A percentile compares a stretch with the other conserved stretches of the same genome.
Conservation (phyloP, 2,888 invertebrate genomes). For the Gandaritis pyraliata region DNA sequence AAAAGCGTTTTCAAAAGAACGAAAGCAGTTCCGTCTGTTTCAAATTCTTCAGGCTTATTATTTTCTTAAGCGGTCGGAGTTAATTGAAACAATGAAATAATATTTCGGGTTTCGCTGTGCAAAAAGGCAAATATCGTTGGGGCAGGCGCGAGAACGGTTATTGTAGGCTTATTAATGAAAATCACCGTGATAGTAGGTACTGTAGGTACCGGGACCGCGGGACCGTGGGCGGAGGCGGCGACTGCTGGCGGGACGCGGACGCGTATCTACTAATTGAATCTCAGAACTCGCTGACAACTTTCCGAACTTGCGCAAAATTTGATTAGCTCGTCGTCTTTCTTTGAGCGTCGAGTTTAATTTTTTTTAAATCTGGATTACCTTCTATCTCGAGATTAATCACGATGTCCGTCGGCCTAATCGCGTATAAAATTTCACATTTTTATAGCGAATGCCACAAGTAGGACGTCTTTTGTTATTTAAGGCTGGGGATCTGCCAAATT, state of each 20-base stretch:
- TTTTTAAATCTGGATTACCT: conserved; percentile 56
- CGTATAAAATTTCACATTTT: conserved; percentile 44
- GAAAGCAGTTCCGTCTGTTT: conserved; percentile 28
- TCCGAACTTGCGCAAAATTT: conserved; percentile 72
- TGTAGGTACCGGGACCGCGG: conserved; percentile 11
- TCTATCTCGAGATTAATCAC: conserved; percentile 52
- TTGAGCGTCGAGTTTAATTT: conserved; percentile 64
- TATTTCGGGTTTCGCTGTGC: conserved; percentile 37
- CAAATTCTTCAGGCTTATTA: conserved; percentile 37
- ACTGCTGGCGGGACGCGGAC: conserved; percentile 45
- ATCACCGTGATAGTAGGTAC: conserved; percentile 45
- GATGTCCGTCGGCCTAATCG: conserved; percentile 46
- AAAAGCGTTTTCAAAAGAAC: conserved; percentile 13
- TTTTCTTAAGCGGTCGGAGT: conserved; percentile 37
- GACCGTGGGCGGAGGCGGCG: conserved; percentile 37
- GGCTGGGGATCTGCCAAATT: too few relatives aligned
- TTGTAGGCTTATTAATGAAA: conserved; percentile 54
- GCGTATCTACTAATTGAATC: conserved; percentile 80
- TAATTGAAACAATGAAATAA: conserved; percentile 44
- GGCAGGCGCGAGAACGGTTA: conserved; percentile 45
- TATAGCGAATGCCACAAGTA: conserved; percentile 33
- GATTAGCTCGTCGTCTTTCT: conserved; percentile 76
- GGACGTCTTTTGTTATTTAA: conserved; percentile 7
- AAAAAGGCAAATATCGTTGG: conserved; percentile 44
- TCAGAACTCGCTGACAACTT: conserved; percentile 71